These are phyloP conservation scores for Symphodus melops DNA, from an alignment of 2,113 vertebrate genomes.

Conservation along the genomic window DNA sequence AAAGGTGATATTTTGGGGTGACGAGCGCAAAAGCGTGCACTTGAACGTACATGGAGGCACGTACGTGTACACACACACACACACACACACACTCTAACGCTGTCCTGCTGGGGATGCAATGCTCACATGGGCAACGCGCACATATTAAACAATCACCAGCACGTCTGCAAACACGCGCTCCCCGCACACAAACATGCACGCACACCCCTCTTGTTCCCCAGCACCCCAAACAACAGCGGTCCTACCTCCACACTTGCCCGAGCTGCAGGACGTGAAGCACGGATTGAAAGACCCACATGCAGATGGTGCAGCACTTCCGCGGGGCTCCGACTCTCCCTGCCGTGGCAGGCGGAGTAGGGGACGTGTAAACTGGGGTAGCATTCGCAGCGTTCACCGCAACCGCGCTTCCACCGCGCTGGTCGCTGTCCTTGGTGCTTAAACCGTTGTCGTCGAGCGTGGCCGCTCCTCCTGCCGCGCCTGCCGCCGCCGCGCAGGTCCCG, in stretches of 20 bases:
- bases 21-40: conserved; percentile 2
- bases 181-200: neutral
- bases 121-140: conserved; percentile 28
- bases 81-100: neutral
- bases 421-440: conserved; percentile 84
- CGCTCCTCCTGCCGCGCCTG: conserved; percentile 53
- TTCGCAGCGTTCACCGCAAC: conserved; percentile 60
- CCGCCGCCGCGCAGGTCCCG: conserved; percentile 66
- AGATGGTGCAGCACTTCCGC: conserved; percentile 89
- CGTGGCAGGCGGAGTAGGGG: conserved; percentile 61
- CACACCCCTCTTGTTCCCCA: conserved; percentile 18
- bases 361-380: conserved; percentile 50
- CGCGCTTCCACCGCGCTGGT: conserved; percentile 69
- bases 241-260: conserved; percentile 95
- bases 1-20: conserved; percentile 2
- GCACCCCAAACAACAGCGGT: conserved; percentile 15
- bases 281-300: conserved; percentile 91
- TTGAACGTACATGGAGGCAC: neutral
- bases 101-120: neutral
- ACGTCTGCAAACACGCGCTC: neutral
- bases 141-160: conserved; percentile 19
- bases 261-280: conserved; percentile 93
- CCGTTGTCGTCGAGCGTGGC: conserved; percentile 68
- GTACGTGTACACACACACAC: neutral
- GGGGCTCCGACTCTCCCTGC: conserved; percentile 52